Conservation (phyloP, 2,888 invertebrate genomes). For the Steinernema scapterisci region DNA sequence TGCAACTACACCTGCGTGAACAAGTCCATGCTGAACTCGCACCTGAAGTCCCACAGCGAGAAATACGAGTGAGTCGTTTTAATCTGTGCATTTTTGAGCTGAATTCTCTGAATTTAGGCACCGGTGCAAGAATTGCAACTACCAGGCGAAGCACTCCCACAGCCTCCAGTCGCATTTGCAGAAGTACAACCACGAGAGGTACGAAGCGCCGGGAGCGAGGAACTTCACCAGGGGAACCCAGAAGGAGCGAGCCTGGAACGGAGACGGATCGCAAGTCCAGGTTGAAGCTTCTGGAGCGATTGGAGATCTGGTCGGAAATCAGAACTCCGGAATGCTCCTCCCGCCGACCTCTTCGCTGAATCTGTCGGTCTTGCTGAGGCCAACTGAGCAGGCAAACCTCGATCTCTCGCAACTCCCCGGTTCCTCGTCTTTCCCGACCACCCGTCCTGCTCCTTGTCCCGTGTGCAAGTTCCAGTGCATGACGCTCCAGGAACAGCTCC, state of each 20-base stretch:
- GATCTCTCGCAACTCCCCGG: constrained; percentile 10
- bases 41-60: constrained; percentile 30
- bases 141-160: constrained; percentile 94
- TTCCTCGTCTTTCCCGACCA: not conserved
- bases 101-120: too few species aligned
- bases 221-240: constrained; percentile 6
- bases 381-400: constrained; percentile 37
- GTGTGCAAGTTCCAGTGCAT: constrained; percentile 45
- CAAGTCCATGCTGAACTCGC: constrained; percentile 29
- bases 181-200: constrained; percentile 82
- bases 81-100: too few species aligned
- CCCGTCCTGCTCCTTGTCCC: constrained; percentile 29
- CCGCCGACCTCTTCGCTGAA: constrained; percentile 38
- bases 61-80: too few species aligned
- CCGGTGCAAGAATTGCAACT: constrained; percentile 86
- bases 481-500: constrained; percentile 53
- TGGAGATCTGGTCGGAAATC: constrained; percentile 84
- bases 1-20: constrained; percentile 25
- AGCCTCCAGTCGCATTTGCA: constrained; percentile 91
- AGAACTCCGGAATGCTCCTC: not conserved
- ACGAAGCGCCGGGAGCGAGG: constrained; percentile 79
- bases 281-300: constrained; percentile 71
- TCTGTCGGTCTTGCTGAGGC: constrained; percentile 46
- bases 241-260: not conserved
- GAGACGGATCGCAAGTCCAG: not conserved